A percentile compares a stretch with the other conserved stretches of the same genome.
phyloP scores from a whole-genome alignment of 2,888 invertebrate species.

The Spodoptera picta region DNA sequence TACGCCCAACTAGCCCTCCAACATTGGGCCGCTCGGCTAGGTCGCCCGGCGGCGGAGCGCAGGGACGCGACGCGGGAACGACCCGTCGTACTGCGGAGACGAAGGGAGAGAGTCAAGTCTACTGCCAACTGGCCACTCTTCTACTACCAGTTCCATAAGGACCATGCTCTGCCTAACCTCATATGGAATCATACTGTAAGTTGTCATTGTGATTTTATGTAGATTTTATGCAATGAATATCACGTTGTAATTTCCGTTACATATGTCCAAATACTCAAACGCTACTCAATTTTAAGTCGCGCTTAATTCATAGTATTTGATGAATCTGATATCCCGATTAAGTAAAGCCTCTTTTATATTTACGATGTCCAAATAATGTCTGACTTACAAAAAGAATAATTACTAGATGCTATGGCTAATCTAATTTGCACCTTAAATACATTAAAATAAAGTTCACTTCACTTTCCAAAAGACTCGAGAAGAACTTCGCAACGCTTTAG shows the following conservation, averaged over 20 bases:
- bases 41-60: constrained; percentile 87
- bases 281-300: too few relatives aligned
- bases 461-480: constrained; percentile 93
- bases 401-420: too few relatives aligned
- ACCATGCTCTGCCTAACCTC: constrained; percentile 98
- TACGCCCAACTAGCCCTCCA: constrained; percentile 83
- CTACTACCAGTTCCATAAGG: constrained; percentile 97
- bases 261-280: too few relatives aligned
- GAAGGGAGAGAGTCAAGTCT: constrained; percentile 95
- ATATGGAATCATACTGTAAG: constrained; percentile 99
- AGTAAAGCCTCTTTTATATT: too few relatives aligned
- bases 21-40: constrained; percentile 91
- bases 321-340: too few relatives aligned
- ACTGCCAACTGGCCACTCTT: constrained; percentile 97
- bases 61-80: constrained; percentile 90
- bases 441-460: too few relatives aligned
- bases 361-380: too few relatives aligned
- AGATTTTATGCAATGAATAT: too few relatives aligned
- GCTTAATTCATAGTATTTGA: too few relatives aligned
- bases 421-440: too few relatives aligned
- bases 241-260: too few relatives aligned
- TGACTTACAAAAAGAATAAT: too few relatives aligned
- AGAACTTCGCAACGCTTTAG: constrained; percentile 96
- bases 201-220: constrained; percentile 1
- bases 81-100: constrained; percentile 96